Evolutionary conservation across 2,113 vertebrate species (phyloP), one percentile per base, ranked within the genome.

Genomic region (Eurypyga helias): DNA sequence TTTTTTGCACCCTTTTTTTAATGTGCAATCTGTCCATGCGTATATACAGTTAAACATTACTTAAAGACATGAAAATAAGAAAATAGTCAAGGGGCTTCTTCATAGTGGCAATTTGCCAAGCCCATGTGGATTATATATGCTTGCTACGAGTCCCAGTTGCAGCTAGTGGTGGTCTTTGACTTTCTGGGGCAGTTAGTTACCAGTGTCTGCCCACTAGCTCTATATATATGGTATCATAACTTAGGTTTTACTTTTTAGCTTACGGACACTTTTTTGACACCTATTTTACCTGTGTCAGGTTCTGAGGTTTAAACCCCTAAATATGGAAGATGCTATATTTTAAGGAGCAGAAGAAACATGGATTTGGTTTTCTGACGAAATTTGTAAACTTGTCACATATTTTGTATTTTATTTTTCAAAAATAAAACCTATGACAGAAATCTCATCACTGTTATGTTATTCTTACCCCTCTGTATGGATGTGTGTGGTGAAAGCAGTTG

Each of bases 171-270:
- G 62, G 29, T 77, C 29, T 71, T 33, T 52, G 14, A 28, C 14
- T 26, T 13, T 43, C 41, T 45, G 5, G 15, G 29, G 11, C 36
- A 81, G 17, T 25, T 61, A 26, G 45, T 83, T 80, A 23, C 11
- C 12, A 48, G 24, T 19, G 10, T 46, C 49, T 75, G 9, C 31
- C 78, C 51, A 31, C 17, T 24, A 48, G 21, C 14, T 45, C 57
- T 0, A 0, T 0, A 0, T 48, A 61, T 6, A 19, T 9, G 12
- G 16, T 49, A 14, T 23, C 31, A 61, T 62, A 81, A 52, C 1
- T 20, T 7, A 41, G 21, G 3, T 33, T 20, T 72, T 34, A 51
- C 8, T 2, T 67, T 62, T 80, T 34, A 61, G 9, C 7, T 45
- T 55, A 45, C 7, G n/a, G 20, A 41, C 77, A 41, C 5, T 15